These are phyloP conservation scores for Pseudococcus viburni DNA, from an alignment of 2,888 invertebrate species.

Conservation along the genomic window DNA sequence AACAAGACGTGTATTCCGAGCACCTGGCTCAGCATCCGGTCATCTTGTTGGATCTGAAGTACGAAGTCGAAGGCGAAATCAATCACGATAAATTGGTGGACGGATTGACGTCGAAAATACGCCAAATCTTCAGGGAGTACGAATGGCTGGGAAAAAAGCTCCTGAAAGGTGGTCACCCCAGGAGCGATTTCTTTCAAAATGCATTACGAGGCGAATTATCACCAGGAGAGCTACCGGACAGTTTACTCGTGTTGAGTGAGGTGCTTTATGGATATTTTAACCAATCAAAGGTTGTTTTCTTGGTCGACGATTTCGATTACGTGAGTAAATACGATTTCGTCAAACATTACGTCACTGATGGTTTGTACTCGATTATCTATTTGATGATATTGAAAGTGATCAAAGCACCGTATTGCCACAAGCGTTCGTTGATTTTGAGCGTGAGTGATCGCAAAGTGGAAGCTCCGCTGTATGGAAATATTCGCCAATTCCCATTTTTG, in stretches of 20 bases:
- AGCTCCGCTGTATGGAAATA: background rate
- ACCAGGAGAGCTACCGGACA: background rate
- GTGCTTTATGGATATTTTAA: background rate
- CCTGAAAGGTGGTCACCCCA: background rate
- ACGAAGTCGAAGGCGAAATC: background rate
- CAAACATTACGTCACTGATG: background rate
- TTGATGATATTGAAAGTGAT: background rate
- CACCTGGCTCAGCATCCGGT: background rate
- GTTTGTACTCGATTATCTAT: background rate
- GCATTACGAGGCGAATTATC: background rate
- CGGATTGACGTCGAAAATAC: background rate
- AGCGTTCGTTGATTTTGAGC: background rate
- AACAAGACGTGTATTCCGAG: background rate
- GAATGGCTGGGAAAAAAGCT: background rate
- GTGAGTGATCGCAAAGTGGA: background rate
- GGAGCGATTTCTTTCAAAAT: background rate
- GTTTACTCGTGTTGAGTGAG: background rate
- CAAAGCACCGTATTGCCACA: background rate
- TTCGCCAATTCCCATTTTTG: background rate
- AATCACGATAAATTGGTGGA: background rate
- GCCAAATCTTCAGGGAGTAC: background rate
- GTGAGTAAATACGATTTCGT: background rate
- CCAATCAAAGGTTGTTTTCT: background rate
- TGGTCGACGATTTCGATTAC: constrained; percentile 33
- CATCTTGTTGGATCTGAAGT: background rate